phyloP scores from a whole-genome alignment of 2,888 invertebrate genomes.

The Dicranocentrus wangi region DNA sequence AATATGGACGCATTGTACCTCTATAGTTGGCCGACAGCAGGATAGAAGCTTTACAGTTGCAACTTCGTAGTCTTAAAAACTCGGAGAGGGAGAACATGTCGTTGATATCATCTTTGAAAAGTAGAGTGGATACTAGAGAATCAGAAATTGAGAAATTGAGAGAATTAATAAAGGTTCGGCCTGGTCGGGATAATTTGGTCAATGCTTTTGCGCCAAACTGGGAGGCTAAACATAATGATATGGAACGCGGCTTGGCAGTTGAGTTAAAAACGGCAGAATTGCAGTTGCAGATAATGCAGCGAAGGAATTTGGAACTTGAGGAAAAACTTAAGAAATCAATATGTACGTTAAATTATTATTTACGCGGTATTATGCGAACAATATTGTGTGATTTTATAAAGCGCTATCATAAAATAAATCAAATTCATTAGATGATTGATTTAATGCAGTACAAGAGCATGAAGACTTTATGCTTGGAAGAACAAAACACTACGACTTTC shows the following conservation, averaged over 20 bases:
- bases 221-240: slow-evolving; percentile 21
- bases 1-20: too few relatives aligned
- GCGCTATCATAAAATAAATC: too few relatives aligned
- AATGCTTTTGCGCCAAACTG: slow-evolving; percentile 30
- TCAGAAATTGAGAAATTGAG: slow-evolving; percentile 67
- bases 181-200: slow-evolving; percentile 54
- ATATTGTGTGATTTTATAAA: background rate
- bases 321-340: slow-evolving; percentile 67
- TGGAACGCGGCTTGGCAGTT: slow-evolving; percentile 42
- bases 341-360: too few relatives aligned
- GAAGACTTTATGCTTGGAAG: slow-evolving; percentile 65
- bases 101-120: slow-evolving; percentile 63
- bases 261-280: slow-evolving; percentile 70
- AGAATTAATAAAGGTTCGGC: slow-evolving; percentile 60
- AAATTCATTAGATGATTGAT: too few relatives aligned
- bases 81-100: slow-evolving; percentile 64
- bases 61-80: slow-evolving; percentile 64
- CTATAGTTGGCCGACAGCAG: slow-evolving; percentile 70
- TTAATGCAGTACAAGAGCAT: slow-evolving; percentile 67
- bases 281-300: slow-evolving; percentile 69
- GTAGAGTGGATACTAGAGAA: slow-evolving; percentile 67
- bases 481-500: slow-evolving; percentile 2
- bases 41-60: slow-evolving; percentile 71
- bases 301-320: slow-evolving; percentile 70
- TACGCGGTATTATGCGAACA: too few relatives aligned